phyloP scores from a whole-genome alignment of 2,113 vertebrate species.

The Miniopterus natalensis region DNA sequence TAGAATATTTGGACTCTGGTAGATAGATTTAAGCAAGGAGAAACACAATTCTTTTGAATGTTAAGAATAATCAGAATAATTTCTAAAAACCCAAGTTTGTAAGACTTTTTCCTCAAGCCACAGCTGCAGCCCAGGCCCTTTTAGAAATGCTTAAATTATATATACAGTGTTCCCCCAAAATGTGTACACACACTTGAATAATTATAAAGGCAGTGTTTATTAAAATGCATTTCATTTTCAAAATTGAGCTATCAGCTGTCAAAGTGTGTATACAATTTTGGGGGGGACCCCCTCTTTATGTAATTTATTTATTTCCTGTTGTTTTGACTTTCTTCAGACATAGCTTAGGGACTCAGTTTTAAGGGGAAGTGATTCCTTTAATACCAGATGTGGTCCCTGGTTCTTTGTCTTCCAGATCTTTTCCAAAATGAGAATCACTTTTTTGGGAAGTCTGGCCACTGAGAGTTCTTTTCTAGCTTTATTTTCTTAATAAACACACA shows the following conservation, averaged over 20 bases:
- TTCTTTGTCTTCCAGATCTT: background rate
- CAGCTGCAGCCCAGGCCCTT: background rate
- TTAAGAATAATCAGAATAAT: slow-evolving; percentile 49
- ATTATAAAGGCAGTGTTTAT: too few relatives aligned
- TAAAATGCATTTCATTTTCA: too few relatives aligned
- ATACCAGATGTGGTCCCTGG: background rate
- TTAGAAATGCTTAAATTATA: background rate
- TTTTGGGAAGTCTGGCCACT: background rate
- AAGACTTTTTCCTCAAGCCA: background rate
- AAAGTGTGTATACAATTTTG: too few relatives aligned
- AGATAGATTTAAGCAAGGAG: background rate
- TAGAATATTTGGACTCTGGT: slow-evolving; percentile 33
- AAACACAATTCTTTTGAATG: slow-evolving; percentile 50
- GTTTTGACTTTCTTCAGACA: slow-evolving; percentile 9
- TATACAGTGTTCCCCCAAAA: too few relatives aligned
- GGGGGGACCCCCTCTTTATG: too few relatives aligned
- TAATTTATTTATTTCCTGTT: too few relatives aligned
- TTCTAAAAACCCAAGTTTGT: slow-evolving; percentile 27
- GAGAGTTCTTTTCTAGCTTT: background rate
- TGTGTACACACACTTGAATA: too few relatives aligned
- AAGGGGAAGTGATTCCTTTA: slow-evolving; percentile 26
- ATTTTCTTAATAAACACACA: slow-evolving; percentile 31
- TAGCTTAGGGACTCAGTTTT: background rate
- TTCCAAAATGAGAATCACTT: background rate
- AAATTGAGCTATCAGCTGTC: too few relatives aligned